phyloP scores from a whole-genome alignment of 2,113 vertebrate genomes.

The Rattus rattus region DNA sequence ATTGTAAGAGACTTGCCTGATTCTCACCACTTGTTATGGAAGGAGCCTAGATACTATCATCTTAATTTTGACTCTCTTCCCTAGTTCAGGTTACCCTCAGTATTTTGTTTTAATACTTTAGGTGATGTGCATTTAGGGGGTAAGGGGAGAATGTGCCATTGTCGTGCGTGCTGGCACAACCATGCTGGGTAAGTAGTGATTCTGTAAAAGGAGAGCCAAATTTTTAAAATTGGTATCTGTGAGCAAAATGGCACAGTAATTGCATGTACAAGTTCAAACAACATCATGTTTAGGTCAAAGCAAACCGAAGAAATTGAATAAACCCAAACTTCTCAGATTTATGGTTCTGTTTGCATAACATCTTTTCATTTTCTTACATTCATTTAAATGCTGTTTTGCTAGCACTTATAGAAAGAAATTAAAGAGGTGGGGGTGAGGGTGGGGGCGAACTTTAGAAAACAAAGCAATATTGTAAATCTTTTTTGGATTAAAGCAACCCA shows the following conservation, averaged over 20 bases:
- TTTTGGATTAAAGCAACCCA: slow-evolving; percentile 52
- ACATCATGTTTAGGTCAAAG: slow-evolving; percentile 28
- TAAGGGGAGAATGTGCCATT: background rate
- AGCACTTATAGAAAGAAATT: slow-evolving; percentile 45
- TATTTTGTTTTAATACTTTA: slow-evolving; percentile 35
- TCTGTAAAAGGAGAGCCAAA: background rate
- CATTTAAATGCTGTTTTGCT: slow-evolving; percentile 63
- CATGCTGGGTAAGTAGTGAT: background rate
- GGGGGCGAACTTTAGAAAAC: slow-evolving; percentile 45
- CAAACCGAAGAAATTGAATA: slow-evolving; percentile 52
- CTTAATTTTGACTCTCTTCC: slow-evolving; percentile 5
- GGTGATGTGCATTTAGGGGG: background rate
- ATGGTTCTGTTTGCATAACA: slow-evolving; percentile 8
- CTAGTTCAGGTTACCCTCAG: background rate
- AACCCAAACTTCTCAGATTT: slow-evolving; percentile 33
- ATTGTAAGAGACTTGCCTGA: slow-evolving; percentile 14
- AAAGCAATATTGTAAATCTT: slow-evolving; percentile 75
- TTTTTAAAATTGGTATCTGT: slow-evolving; percentile 11
- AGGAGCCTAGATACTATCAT: background rate
- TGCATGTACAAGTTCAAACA: slow-evolving; percentile 49
- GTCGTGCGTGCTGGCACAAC: background rate
- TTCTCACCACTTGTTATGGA: background rate
- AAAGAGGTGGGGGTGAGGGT: background rate
- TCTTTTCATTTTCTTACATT: slow-evolving; percentile 61
- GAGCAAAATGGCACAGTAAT: slow-evolving; percentile 9